phyloP scores from a whole-genome alignment of 2,797 vertebrate species.

The Poeciliopsis paucimaculata region DNA sequence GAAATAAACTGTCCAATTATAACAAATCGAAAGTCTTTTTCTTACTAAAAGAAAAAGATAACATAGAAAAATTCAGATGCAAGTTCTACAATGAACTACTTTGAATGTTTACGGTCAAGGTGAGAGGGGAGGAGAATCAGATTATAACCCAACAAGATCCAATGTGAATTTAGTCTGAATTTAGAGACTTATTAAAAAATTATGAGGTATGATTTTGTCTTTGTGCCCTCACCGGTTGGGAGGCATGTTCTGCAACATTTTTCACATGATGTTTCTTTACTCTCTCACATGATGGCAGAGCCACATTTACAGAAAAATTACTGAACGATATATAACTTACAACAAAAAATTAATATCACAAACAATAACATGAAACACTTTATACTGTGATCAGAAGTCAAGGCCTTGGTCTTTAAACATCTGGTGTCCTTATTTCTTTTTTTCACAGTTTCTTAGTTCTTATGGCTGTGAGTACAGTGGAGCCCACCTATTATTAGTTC shows the following conservation, averaged over 20 bases:
- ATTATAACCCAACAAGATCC: not conserved
- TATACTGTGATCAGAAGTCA: not conserved
- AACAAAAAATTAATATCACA: not conserved
- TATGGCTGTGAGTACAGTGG: not conserved
- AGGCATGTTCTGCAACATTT: not conserved
- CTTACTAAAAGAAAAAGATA: not conserved
- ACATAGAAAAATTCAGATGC: not conserved
- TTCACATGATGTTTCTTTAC: not conserved
- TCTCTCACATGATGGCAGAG: not conserved
- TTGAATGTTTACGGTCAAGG: not conserved
- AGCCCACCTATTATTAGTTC: no score
- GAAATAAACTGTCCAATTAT: not conserved
- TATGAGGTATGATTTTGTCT: not conserved
- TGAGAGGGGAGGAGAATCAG: not conserved
- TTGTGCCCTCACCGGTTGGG: not conserved
- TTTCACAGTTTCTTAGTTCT: not conserved
- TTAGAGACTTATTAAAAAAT: not conserved
- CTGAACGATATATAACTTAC: not conserved
- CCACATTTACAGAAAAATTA: not conserved
- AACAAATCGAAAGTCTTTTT: not conserved
- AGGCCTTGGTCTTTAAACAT: not conserved
- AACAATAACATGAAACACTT: not conserved
- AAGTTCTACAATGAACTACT: not conserved
- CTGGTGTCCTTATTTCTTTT: not conserved
- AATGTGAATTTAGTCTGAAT: not conserved